Percentiles rank a stretch among this genome's conserved stretches.
Evolutionary conservation across 2,797 vertebrate genomes (phyloP).

Genomic region (Enteromius unitaeniatus): DNA sequence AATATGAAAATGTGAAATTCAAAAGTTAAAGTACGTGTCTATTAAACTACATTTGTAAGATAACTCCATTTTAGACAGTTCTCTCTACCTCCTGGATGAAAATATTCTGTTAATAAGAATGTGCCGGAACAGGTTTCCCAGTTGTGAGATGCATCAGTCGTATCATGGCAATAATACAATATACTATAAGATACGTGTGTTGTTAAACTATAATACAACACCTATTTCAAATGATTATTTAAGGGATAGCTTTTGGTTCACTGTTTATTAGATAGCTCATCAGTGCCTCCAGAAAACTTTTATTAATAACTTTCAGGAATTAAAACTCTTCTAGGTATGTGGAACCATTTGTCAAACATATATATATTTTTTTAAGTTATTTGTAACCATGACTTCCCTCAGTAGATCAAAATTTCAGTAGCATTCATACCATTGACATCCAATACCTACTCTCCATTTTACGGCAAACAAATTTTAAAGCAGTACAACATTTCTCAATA

Average conservation of each 20-base stretch:
- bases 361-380: neutral
- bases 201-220: neutral
- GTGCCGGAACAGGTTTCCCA: constrained; percentile 14
- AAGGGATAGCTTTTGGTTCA: neutral
- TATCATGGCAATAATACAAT: neutral
- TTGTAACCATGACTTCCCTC: neutral
- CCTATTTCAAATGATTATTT: neutral
- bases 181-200: neutral
- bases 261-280: neutral
- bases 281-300: neutral
- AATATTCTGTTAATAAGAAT: constrained; percentile 19
- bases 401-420: neutral
- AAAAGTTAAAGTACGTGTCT: neutral
- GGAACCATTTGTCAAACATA: neutral
- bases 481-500: neutral
- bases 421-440: constrained; percentile 10
- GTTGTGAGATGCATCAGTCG: neutral
- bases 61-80: neutral
- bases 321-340: neutral
- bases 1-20: neutral
- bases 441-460: constrained; percentile 23
- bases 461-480: constrained; percentile 7
- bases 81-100: neutral
- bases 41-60: neutral
- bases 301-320: neutral